Percentiles rank a stretch among this genome's conserved stretches.
Evolutionary conservation across 2,888 invertebrate genomes (phyloP).

Genomic region (Meteorus colon): DNA sequence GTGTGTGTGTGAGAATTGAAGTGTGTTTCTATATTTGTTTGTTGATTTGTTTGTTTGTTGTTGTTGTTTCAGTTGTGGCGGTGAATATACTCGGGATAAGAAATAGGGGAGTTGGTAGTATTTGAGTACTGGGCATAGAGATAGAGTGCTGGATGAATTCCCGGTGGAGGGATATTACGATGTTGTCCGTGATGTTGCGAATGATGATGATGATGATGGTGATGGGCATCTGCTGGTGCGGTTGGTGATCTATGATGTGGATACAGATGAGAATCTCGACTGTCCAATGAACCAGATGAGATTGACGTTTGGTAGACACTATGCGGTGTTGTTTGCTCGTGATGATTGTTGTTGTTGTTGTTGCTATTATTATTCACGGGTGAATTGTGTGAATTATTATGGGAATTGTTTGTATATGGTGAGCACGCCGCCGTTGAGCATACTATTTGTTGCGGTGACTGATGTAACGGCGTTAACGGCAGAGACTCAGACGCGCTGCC

Average conservation of each 20-base stretch:
- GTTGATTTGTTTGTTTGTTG: background rate
- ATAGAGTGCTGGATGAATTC: constrained; percentile 70
- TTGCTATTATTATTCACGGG: constrained; percentile 33
- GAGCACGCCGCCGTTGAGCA: constrained; percentile 62
- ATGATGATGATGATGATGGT: constrained; percentile 57
- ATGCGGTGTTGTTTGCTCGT: constrained; percentile 58
- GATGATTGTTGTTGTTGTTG: constrained; percentile 27
- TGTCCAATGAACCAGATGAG: constrained; percentile 45
- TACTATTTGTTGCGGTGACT: constrained; percentile 63
- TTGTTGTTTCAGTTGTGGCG: constrained; percentile 63
- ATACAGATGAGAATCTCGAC: constrained; percentile 48
- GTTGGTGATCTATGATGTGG: constrained; percentile 37
- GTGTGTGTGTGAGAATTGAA: background rate
- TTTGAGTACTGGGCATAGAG: constrained; percentile 71
- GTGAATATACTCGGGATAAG: constrained; percentile 70
- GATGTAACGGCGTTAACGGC: constrained; percentile 56
- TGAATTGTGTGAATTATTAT: constrained; percentile 30
- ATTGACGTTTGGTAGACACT: constrained; percentile 67
- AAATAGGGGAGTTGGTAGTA: constrained; percentile 62
- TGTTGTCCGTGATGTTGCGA: constrained; percentile 51
- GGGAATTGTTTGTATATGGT: constrained; percentile 53
- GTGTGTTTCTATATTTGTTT: constrained; percentile 4
- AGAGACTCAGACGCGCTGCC: constrained; percentile 65
- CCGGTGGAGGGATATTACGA: constrained; percentile 65
- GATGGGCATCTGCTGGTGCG: constrained; percentile 54